A percentile compares a stretch with the other conserved stretches of the same genome.
phyloP scores from a whole-genome alignment of 2,797 vertebrate genomes.

The Eospalax fontanierii region DNA sequence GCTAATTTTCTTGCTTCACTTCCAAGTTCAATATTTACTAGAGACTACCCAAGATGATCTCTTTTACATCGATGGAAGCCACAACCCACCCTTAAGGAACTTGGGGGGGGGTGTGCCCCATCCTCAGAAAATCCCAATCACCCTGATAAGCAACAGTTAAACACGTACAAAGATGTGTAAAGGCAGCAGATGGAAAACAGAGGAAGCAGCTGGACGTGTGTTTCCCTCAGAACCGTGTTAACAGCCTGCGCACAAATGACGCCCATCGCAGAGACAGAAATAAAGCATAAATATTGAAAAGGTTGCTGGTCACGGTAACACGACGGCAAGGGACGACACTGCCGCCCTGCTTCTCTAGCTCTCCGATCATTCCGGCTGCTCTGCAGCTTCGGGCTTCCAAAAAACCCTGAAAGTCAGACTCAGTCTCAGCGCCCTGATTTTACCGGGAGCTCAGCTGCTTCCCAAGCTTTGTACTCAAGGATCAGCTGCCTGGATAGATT shows the following conservation, averaged over 20 bases:
- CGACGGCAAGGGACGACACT: slow-evolving; percentile 65
- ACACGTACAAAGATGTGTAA: slow-evolving; percentile 87
- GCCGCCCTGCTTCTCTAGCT: slow-evolving; percentile 58
- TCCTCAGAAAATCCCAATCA: slow-evolving; percentile 89
- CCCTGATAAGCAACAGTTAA: slow-evolving; percentile 90
- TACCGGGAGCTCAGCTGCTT: background rate
- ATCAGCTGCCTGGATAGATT: background rate
- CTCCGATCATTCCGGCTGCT: background rate
- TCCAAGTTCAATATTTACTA: slow-evolving; percentile 83
- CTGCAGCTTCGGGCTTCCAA: slow-evolving; percentile 36
- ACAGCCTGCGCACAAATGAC: slow-evolving; percentile 91
- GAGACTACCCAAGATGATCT: slow-evolving; percentile 84
- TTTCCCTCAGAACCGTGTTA: slow-evolving; percentile 92
- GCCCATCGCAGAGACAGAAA: slow-evolving; percentile 90
- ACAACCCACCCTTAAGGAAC: slow-evolving; percentile 82
- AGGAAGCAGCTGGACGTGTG: slow-evolving; percentile 91
- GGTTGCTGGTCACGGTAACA: slow-evolving; percentile 89
- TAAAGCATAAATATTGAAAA: slow-evolving; percentile 91
- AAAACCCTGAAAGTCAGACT: slow-evolving; percentile 48
- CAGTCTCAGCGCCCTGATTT: background rate
- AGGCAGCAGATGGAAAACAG: slow-evolving; percentile 91
- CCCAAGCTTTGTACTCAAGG: background rate
- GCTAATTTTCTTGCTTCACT: slow-evolving; percentile 71
- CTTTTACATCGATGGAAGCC: slow-evolving; percentile 83
- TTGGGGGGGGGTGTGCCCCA: slow-evolving; percentile 67